Evolutionary conservation across 2,888 invertebrate species (phyloP).

Genomic region (Calameuta filiformis): DNA sequence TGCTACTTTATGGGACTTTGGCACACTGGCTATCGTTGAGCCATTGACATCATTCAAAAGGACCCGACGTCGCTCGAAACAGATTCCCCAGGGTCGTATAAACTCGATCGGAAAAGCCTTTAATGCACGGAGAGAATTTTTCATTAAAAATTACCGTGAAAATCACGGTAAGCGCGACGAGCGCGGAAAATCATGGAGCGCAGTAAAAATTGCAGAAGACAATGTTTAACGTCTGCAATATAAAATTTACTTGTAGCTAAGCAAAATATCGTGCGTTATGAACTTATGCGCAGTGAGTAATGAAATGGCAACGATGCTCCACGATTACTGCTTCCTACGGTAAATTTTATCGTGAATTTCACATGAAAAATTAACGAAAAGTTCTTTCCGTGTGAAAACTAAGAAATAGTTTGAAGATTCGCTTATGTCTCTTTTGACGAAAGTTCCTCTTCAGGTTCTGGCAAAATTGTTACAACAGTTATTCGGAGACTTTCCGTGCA

Average conservation of each 20-base stretch:
- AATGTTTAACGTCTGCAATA: too few species aligned
- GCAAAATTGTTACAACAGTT: background rate
- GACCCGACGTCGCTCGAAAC: background rate
- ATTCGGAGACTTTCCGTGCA: background rate
- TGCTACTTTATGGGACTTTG: conserved; percentile 39
- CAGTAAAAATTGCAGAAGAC: too few species aligned
- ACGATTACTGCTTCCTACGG: too few species aligned
- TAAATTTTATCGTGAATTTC: too few species aligned
- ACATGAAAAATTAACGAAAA: too few species aligned
- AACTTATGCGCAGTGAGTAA: too few species aligned
- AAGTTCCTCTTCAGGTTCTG: background rate
- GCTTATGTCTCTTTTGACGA: background rate
- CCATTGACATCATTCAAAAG: conserved; percentile 28
- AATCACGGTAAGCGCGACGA: too few species aligned
- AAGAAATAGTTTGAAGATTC: background rate
- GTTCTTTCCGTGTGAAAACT: background rate
- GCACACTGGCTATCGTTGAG: conserved; percentile 22
- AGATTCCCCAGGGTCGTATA: background rate
- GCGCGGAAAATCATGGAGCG: too few species aligned
- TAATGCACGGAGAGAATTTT: background rate
- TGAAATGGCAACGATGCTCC: too few species aligned
- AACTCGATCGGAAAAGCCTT: background rate
- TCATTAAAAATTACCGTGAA: too few species aligned
- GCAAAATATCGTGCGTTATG: too few species aligned
- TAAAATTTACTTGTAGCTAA: too few species aligned